Evolutionary conservation across 2,888 invertebrate species (phyloP).

Genomic region (Xanthia togata): DNA sequence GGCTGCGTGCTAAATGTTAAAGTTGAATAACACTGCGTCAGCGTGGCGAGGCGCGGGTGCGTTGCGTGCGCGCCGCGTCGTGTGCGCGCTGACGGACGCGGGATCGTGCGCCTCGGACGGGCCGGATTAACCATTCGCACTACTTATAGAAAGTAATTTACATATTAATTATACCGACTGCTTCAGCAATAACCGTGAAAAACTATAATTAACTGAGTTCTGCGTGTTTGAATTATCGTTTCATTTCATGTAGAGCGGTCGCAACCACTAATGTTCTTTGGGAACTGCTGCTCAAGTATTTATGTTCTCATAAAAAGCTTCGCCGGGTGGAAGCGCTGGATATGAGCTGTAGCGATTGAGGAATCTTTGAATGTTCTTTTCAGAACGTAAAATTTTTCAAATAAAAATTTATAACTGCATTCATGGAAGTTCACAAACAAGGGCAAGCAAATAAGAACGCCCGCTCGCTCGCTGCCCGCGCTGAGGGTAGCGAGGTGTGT

Average conservation of each 20-base stretch:
- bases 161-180: conserved; percentile 65
- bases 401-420: conserved; percentile 38
- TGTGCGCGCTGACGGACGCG: conserved; percentile 59
- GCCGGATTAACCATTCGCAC: conserved; percentile 64
- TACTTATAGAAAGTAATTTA: conserved; percentile 66
- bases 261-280: conserved; percentile 32
- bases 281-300: conserved; percentile 26
- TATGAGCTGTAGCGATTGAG: background rate
- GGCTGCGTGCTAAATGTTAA: conserved; percentile 85
- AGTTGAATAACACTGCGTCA: conserved; percentile 85
- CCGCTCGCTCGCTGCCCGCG: background rate
- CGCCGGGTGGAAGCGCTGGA: background rate
- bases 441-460: conserved; percentile 56
- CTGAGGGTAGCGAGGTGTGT: background rate
- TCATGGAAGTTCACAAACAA: conserved; percentile 43
- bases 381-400: conserved; percentile 12
- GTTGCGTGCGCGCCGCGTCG: conserved; percentile 54
- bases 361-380: conserved; percentile 12
- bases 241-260: conserved; percentile 39
- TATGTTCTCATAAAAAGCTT: conserved; percentile 33
- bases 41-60: conserved; percentile 40
- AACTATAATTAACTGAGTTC: conserved; percentile 62
- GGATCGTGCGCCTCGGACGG: conserved; percentile 59
- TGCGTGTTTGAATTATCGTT: conserved; percentile 56
- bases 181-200: conserved; percentile 53